These are phyloP conservation scores for Lepidothrix coronata DNA, from an alignment of 2,113 vertebrate genomes.

Conservation along the genomic window DNA sequence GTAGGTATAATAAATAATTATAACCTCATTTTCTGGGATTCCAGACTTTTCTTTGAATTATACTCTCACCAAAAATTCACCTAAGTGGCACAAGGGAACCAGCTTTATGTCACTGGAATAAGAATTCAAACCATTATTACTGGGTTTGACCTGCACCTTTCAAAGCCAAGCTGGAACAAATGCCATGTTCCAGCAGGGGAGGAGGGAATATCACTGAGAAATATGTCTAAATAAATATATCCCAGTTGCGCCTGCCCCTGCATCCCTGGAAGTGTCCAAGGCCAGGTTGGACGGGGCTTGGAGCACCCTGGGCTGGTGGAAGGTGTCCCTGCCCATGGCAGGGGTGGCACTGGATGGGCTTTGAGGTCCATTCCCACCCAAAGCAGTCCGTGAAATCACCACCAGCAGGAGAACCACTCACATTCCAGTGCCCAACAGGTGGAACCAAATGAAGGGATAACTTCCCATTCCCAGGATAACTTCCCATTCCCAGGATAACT, in stretches of 20 bases:
- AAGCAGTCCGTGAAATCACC: neutral
- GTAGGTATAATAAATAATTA: neutral
- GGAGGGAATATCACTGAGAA: neutral
- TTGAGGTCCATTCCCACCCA: rapidly evolving
- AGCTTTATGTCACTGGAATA: neutral
- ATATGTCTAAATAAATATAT: neutral
- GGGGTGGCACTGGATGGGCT: neutral
- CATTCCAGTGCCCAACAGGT: rapidly evolving
- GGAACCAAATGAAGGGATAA: neutral
- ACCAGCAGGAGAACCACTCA: neutral
- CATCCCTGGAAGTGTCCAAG: neutral
- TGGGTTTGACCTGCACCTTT: neutral
- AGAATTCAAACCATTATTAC: neutral
- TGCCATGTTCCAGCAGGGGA: rapidly evolving
- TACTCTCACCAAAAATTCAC: neutral
- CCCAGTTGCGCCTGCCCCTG: neutral
- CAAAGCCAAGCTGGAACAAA: neutral
- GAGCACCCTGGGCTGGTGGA: neutral
- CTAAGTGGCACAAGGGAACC: neutral
- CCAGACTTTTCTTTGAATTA: neutral
- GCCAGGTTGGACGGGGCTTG: neutral
- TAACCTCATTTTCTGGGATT: no score
- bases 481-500: neutral
- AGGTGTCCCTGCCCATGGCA: neutral
- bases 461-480: neutral